These are phyloP conservation scores for Microtus montanus DNA, from an alignment of 2,113 vertebrate genomes.

Conservation along the genomic window DNA sequence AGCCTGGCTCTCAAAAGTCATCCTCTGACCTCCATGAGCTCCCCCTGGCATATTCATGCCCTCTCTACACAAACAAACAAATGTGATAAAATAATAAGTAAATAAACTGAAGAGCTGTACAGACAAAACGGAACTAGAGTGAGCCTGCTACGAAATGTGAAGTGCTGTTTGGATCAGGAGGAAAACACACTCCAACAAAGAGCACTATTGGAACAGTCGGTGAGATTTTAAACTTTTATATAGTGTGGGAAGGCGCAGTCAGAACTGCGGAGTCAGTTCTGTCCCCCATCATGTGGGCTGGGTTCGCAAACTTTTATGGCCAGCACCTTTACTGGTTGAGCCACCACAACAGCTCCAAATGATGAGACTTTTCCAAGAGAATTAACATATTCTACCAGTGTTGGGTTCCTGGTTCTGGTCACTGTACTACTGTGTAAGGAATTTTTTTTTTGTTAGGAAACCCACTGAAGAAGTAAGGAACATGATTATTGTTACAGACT, in stretches of 20 bases:
- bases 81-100: background rate
- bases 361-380: background rate
- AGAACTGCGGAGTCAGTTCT: no score
- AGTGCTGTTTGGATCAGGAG: background rate
- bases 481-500: background rate
- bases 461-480: background rate
- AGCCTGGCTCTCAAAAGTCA: background rate
- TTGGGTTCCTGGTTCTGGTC: background rate
- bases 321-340: background rate
- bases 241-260: no score
- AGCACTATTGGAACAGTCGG: accelerated
- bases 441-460: background rate
- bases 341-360: background rate
- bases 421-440: background rate
- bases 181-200: accelerated
- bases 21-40: background rate
- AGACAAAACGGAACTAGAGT: background rate
- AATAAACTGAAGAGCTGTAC: background rate
- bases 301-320: background rate
- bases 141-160: background rate
- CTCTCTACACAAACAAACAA: background rate
- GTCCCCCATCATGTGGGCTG: background rate
- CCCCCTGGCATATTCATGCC: background rate
- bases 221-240: background rate
- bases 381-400: background rate